Evolutionary conservation across 2,113 vertebrate genomes (phyloP), one percentile per base, ranked within the genome.

Genomic region (Takifugu bimaculatus): DNA sequence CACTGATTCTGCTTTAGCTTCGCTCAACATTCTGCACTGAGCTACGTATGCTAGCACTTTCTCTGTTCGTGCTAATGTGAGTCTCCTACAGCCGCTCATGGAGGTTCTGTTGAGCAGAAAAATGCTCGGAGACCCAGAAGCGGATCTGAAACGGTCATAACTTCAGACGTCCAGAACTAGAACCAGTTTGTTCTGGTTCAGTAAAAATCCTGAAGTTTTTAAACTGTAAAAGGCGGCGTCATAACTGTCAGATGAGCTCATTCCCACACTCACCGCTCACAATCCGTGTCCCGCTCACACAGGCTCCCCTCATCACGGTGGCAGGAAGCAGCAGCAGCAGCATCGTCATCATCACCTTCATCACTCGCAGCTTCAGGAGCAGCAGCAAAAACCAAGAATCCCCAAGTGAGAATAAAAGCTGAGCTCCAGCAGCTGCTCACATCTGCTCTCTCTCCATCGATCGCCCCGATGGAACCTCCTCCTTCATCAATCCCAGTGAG

Each of bases 191-290:
- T 39, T 2, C 32, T 35, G 9, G 2, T 11, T 39, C 35, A 35
- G 7, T 20, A 20, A 20, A 20, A 20, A 20, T 32, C 35, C 35
- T 39, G 35, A 11, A 39, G 35, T 39, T 35, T 15, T 4, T 5
- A 28, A 28, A 2, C 1, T 4, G 15, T 4, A n/a, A 10, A 20
- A 35, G 3, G 39, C 2, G 29, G 3, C 20, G 20, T 20, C 20
- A n/a, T 2, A 12, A 20, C 5, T 20, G 5, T 26, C 27, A 51
- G 27, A 47, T 9, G 44, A 47, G 2, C 25, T 51, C 15, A 3
- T 26, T 12, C 4, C 4, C 9, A 7, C 25, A 58, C 68, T 85
- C 71, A 87, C 85, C 85, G 12, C 85, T 87, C 54, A 87, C 20
- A 35, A 87, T 79, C 0, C 81, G 75, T 0, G 64, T 71, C 4